phyloP scores from a whole-genome alignment of 2,113 vertebrate genomes.

The Chloropsis cyanopogon region DNA sequence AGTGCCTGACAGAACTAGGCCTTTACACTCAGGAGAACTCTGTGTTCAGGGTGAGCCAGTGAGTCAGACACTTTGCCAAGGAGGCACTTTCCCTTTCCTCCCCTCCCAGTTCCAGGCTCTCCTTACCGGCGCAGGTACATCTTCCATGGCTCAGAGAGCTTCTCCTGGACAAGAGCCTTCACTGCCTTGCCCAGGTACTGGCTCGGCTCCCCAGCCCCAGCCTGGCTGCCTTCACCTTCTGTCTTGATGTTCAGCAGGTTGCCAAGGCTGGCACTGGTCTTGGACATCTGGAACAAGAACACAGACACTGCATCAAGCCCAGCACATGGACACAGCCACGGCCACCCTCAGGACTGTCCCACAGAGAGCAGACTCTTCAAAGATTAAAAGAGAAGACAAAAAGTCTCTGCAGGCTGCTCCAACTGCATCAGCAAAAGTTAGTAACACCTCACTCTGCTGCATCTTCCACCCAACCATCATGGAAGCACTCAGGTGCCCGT shows the following conservation, averaged over 20 bases:
- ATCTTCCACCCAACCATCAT: not conserved
- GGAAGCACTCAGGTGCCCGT: not conserved
- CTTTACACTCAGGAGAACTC: not conserved
- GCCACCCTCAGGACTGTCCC: not conserved
- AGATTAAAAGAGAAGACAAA: not conserved
- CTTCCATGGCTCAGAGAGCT: constrained; percentile 89
- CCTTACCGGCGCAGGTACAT: constrained; percentile 93
- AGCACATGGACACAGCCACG: not conserved
- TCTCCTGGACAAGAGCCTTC: constrained; percentile 85
- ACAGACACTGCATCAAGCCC: constrained; percentile 12
- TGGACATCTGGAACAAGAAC: constrained; percentile 80
- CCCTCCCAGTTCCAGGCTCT: not conserved
- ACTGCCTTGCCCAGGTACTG: constrained; percentile 88
- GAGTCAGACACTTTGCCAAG: not conserved
- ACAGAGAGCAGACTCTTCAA: not conserved
- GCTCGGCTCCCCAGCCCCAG: constrained; percentile 73
- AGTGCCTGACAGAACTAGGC: not conserved
- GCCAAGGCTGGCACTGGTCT: constrained; percentile 85
- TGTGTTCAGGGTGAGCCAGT: not conserved
- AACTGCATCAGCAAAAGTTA: not conserved
- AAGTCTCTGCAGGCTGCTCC: not conserved
- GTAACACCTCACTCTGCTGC: not conserved
- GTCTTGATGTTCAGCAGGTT: constrained; percentile 85
- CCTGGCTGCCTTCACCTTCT: constrained; percentile 81
- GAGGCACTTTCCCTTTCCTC: not conserved